Evolutionary conservation across 1,140 invertebrate genomes (phyloP).

Genomic region (Drosophila malerkotliana): DNA sequence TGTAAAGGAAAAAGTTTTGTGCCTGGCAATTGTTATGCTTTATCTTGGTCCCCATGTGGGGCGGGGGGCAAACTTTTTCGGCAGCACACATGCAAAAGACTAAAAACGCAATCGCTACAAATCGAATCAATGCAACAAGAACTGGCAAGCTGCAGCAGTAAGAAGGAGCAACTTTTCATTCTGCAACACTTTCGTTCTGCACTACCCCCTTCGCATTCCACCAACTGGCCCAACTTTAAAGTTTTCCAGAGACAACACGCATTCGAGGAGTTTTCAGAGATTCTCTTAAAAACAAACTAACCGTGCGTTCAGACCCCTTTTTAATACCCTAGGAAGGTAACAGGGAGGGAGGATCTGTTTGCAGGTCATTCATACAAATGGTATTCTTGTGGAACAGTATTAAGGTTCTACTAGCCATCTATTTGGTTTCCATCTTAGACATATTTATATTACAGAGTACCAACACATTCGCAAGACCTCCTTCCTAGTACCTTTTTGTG

Average conservation of each 20-base stretch:
- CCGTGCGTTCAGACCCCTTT: slow-evolving; percentile 49
- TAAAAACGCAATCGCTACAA: slow-evolving; percentile 81
- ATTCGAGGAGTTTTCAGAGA: not conserved
- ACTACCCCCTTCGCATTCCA: slow-evolving; percentile 5
- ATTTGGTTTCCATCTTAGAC: not conserved
- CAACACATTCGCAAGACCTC: not conserved
- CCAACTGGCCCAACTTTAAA: slow-evolving; percentile 38
- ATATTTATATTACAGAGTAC: not conserved
- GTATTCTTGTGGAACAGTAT: too few species aligned
- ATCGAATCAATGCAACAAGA: slow-evolving; percentile 79
- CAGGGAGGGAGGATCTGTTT: not conserved
- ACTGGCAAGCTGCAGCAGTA: slow-evolving; percentile 27
- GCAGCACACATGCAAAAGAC: slow-evolving; percentile 74
- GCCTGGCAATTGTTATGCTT: slow-evolving; percentile 70
- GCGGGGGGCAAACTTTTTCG: slow-evolving; percentile 42
- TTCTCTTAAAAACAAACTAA: slow-evolving; percentile 66
- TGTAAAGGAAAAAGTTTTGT: slow-evolving; percentile 61
- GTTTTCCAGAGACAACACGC: slow-evolving; percentile 54
- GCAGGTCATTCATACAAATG: not conserved
- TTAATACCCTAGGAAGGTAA: slow-evolving; percentile 23
- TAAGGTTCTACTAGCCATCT: too few species aligned
- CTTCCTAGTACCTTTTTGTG: not conserved
- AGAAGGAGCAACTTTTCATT: slow-evolving; percentile 71
- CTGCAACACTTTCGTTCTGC: slow-evolving; percentile 64
- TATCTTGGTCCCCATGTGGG: slow-evolving; percentile 51